Base-by-base conservation (phyloP, 2,888 invertebrate genomes). In the Tiliacea citrago region DNA sequence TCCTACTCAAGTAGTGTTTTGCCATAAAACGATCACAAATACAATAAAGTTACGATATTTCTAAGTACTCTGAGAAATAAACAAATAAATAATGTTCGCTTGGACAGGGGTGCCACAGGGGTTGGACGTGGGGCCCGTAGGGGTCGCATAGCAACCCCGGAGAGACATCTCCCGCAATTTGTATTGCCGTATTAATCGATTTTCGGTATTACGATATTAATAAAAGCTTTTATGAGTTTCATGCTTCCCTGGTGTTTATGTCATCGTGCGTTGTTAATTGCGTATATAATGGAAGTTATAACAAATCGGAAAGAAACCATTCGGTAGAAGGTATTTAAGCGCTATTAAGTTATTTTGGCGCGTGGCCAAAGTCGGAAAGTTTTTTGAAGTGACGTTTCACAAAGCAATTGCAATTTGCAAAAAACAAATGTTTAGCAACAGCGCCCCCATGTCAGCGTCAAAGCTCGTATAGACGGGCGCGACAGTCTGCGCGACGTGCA, bases 131-230 rank as follows among this genome's bases (percentile, higher is more conserved):
- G 75, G 51, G 51, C 45, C 51, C 47, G 35, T 73, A 77, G 82
- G 78, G 76, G 82, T 69, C 71, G 88, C 88, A n/a, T 82, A 79
- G 87, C 88, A 84, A 88, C 88, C 88, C 88, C 86, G 68, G 73
- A 35, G 81, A 70, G 77, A 82, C 72, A 60, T 57, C 68, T 47
- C 73, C 63, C 72, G 58, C 76, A 77, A 79, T 83, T 86, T 77
- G 73, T 85, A 74, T 77, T 75, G 66, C 74, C 65, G 74, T 69
- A 85, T 81, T 85, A 83, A 86, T 86, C 79, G 86, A 86, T 86
- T 76, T 83, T 65, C 65, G 57, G 53, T 75, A 68, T 82, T 77
- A 68, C 75, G 68, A 71, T 81, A 79, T 81, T 81, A 68, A 77
- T 76, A 82, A 77, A 73, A 79, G 79, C 73, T 75, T 71, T 68